Base-by-base conservation (phyloP, 2,888 invertebrate genomes). In the Julus scandinavius region DNA sequence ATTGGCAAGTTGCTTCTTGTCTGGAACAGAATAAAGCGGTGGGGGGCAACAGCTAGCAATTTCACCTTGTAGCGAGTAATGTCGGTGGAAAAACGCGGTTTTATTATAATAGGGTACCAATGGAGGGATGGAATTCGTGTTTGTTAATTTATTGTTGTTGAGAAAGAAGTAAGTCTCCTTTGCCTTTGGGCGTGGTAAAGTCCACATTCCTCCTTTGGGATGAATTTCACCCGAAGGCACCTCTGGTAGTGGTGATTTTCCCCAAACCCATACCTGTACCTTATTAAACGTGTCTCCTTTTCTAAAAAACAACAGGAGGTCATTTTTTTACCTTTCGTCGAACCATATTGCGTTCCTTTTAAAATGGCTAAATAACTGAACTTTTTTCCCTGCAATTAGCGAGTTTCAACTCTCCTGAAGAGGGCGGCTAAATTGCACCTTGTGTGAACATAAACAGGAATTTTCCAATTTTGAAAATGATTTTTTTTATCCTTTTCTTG, bases 61-160 rank as follows among this genome's bases (percentile, higher is more conserved):
- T 72, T 72, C 72, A 72, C 72, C 72, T 72, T 72, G 17, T 72
- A n/a, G 29, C 72, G 29, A 29, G 72, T 72, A 72, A 72, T 72
- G 29, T 72, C 72, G 20, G 72, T 29, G 72, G 72, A 72, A 29
- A 72, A 72, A 9, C 72, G 72, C n/a, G 72, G 72, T 72, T 72
- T 72, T 72, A 72, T 72, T 72, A 72, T 72, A 72, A 72, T 72
- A 29, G 72, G 72, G 20, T 29, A 72, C 72, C 72, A 17, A 72
- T 29, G 72, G 20, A 29, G 72, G 72, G 72, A 72, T 72, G 72
- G 72, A 72, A 72, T 72, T 72, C 29, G 20, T 29, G 72, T 72
- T 72, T 72, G 72, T 72, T 72, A 72, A 72, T 72, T 72, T 72
- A 72, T 72, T 72, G 72, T 72, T 72, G 72, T 72, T 72, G 72